phyloP scores from a whole-genome alignment of 2,113 vertebrate genomes.

The Silurus meridionalis region DNA sequence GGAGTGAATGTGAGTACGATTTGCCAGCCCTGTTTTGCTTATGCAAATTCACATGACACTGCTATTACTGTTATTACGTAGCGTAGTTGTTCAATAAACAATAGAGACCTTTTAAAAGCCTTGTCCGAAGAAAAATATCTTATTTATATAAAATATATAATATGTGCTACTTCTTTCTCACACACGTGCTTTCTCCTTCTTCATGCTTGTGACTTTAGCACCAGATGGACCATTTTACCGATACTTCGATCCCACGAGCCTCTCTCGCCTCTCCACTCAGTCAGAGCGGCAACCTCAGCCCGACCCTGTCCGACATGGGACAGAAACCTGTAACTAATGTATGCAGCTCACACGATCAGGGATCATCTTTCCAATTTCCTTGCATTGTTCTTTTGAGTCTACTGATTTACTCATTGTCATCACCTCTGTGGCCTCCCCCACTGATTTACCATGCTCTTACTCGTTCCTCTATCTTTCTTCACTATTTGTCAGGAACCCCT shows the following conservation, averaged over 20 bases:
- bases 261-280: slow-evolving; percentile 68
- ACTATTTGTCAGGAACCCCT: not conserved
- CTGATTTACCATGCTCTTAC: not conserved
- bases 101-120: not conserved
- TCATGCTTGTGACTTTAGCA: slow-evolving; percentile 14
- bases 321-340: slow-evolving; percentile 24
- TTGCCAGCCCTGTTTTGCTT: slow-evolving; percentile 31
- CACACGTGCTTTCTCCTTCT: not conserved
- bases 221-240: slow-evolving; percentile 65
- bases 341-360: slow-evolving; percentile 9
- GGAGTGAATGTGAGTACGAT: slow-evolving; percentile 69
- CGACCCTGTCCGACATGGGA: slow-evolving; percentile 52
- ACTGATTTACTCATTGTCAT: not conserved
- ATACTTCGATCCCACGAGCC: slow-evolving; percentile 83
- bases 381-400: not conserved
- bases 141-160: not conserved
- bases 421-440: not conserved
- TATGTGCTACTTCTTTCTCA: not conserved
- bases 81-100: not conserved
- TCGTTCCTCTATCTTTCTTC: not conserved
- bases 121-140: not conserved
- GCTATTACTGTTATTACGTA: not conserved
- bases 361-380: not conserved
- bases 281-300: slow-evolving; percentile 69
- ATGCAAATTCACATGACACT: not conserved